phyloP scores from a whole-genome alignment of 2,113 vertebrate genomes.

The Parus major region DNA sequence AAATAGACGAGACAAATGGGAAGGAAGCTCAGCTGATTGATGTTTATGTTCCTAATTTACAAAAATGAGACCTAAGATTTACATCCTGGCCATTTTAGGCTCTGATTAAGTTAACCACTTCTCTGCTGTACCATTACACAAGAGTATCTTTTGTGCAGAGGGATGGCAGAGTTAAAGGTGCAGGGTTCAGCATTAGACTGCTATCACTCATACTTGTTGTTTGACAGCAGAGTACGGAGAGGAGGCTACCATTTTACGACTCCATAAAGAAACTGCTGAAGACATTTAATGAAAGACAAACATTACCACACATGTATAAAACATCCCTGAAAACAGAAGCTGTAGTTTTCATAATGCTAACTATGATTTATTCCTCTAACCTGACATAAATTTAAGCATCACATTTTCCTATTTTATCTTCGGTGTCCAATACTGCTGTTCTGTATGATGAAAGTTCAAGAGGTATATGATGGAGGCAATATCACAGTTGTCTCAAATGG shows the following conservation, averaged over 20 bases:
- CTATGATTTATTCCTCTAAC: conserved; percentile 69
- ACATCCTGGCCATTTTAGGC: conserved; percentile 5
- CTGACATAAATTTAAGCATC: conserved; percentile 67
- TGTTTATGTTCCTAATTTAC: conserved; percentile 51
- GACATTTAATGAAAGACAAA: conserved; percentile 68
- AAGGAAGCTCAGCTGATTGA: conserved; percentile 35
- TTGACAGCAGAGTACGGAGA: not conserved
- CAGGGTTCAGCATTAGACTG: not conserved
- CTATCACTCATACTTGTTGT: not conserved
- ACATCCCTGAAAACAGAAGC: conserved; percentile 68
- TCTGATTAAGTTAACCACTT: conserved; percentile 44
- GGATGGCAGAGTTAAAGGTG: not conserved
- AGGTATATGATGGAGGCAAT: conserved; percentile 39
- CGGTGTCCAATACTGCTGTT: conserved; percentile 50
- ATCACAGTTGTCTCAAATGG: conserved; percentile 42
- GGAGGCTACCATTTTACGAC: conserved; percentile 51
- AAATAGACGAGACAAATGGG: conserved; percentile 25
- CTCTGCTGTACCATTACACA: not conserved
- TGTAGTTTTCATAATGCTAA: conserved; percentile 55
- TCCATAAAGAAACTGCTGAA: conserved; percentile 67
- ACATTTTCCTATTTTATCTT: conserved; percentile 69
- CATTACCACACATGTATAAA: conserved; percentile 68
- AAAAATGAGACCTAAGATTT: not conserved
- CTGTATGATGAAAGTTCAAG: conserved; percentile 63
- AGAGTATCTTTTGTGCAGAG: not conserved